Conservation (phyloP, 2,888 invertebrate genomes). For the Bedellia somnulentella region DNA sequence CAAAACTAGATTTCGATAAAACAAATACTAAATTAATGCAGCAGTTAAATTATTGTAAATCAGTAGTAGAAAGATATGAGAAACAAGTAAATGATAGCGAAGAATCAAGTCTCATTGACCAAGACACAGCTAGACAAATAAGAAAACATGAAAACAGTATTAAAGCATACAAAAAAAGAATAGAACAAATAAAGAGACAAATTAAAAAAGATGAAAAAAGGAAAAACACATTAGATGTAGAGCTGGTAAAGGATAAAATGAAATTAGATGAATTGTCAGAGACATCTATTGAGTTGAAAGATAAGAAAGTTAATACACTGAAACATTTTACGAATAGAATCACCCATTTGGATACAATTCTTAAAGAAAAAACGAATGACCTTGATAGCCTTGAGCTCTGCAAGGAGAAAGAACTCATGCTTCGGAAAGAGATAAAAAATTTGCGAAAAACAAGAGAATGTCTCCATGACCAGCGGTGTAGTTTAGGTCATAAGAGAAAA, state of each 20-base stretch:
- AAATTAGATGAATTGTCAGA: slow-evolving; percentile 53
- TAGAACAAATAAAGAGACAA: slow-evolving; percentile 73
- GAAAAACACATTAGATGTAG: slow-evolving; percentile 68
- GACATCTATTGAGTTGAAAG: slow-evolving; percentile 55
- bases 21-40: slow-evolving; percentile 32
- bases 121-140: slow-evolving; percentile 65
- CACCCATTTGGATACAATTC: slow-evolving; percentile 67
- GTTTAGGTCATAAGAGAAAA: slow-evolving; percentile 73
- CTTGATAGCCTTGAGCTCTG: slow-evolving; percentile 60
- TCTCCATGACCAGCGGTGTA: slow-evolving; percentile 73
- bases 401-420: slow-evolving; percentile 63
- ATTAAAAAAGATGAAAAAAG: slow-evolving; percentile 74
- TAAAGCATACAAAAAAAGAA: slow-evolving; percentile 72
- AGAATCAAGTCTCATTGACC: slow-evolving; percentile 52
- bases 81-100: slow-evolving; percentile 35
- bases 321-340: slow-evolving; percentile 68
- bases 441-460: slow-evolving; percentile 77
- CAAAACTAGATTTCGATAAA: slow-evolving; percentile 63
- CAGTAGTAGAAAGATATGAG: slow-evolving; percentile 29
- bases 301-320: slow-evolving; percentile 59
- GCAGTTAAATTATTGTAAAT: slow-evolving; percentile 32
- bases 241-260: slow-evolving; percentile 59
- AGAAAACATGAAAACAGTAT: slow-evolving; percentile 73
- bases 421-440: slow-evolving; percentile 80
- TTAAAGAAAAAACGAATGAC: slow-evolving; percentile 71